Conservation (phyloP, 2,888 invertebrate species). For the Trisateles emortualis region DNA sequence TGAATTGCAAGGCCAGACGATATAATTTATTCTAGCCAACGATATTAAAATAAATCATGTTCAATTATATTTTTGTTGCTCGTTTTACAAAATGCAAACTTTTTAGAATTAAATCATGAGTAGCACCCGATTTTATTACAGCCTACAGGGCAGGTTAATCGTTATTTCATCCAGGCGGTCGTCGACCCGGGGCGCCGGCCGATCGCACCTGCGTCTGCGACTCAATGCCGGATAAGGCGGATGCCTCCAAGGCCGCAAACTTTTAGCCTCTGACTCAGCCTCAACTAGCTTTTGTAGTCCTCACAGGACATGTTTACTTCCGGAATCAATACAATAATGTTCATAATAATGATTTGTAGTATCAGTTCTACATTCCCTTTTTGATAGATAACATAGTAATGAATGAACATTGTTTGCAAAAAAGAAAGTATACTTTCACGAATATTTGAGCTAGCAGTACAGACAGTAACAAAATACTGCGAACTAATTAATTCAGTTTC, state of each 20-base stretch:
- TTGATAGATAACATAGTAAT: constrained; percentile 55
- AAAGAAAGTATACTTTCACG: constrained; percentile 75
- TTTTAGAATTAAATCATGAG: constrained; percentile 10
- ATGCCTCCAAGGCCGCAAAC: constrained; percentile 69
- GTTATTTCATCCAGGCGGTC: constrained; percentile 61
- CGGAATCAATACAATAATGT: constrained; percentile 22
- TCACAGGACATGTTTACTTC: constrained; percentile 35
- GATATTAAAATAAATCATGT: constrained; percentile 6
- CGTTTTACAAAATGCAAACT: not conserved
- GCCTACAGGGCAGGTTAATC: constrained; percentile 56
- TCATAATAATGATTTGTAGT: constrained; percentile 2
- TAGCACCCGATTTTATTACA: constrained; percentile 44
- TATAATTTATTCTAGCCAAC: not conserved
- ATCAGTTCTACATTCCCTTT: constrained; percentile 38
- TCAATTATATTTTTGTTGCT: not conserved
- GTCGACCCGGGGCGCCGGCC: constrained; percentile 66
- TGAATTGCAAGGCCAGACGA: constrained; percentile 9
- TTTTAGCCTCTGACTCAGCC: constrained; percentile 58
- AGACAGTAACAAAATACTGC: constrained; percentile 44
- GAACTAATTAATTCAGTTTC: constrained; percentile 42
- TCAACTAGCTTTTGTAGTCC: constrained; percentile 29
- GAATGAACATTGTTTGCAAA: constrained; percentile 62
- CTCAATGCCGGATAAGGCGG: constrained; percentile 59
- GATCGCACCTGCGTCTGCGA: constrained; percentile 74
- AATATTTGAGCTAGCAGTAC: constrained; percentile 55